phyloP scores from a whole-genome alignment of 2,888 invertebrate genomes.

The Caenorhabditis imperialis region DNA sequence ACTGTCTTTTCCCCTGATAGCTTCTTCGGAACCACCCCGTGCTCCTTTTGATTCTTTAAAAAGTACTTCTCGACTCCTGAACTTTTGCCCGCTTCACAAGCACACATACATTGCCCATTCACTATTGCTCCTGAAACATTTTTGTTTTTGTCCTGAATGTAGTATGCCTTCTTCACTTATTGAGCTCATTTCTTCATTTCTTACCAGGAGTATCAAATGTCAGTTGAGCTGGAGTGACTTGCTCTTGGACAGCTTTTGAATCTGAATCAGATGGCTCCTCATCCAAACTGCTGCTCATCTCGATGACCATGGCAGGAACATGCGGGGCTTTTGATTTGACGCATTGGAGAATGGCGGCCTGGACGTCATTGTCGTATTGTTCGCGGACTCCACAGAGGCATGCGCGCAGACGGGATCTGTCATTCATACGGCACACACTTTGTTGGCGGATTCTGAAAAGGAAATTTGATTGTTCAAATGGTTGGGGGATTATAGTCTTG shows the following conservation, averaged over 20 bases:
- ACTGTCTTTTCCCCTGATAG: background rate
- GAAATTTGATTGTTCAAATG: too few relatives aligned
- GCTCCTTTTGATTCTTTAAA: constrained; percentile 1
- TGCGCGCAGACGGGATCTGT: constrained; percentile 64
- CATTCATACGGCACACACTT: constrained; percentile 64
- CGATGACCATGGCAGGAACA: constrained; percentile 48
- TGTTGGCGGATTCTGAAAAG: constrained; percentile 67
- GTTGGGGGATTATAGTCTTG: too few relatives aligned
- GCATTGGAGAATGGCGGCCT: constrained; percentile 66
- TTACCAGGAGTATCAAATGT: constrained; percentile 57
- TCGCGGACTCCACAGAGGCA: constrained; percentile 72
- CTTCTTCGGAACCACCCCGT: background rate
- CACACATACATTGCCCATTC: constrained; percentile 75
- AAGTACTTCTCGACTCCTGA: constrained; percentile 3
- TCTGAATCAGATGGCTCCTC: constrained; percentile 6
- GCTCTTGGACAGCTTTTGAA: constrained; percentile 31
- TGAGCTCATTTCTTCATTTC: background rate
- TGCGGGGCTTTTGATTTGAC: constrained; percentile 47
- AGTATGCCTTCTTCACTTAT: constrained; percentile 13
- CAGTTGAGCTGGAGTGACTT: constrained; percentile 40
- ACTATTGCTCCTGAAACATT: constrained; percentile 62
- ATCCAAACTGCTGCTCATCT: constrained; percentile 57
- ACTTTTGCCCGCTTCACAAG: constrained; percentile 55
- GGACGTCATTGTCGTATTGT: constrained; percentile 66
- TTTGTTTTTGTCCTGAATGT: constrained; percentile 8